phyloP scores from a whole-genome alignment of 2,113 vertebrate species.

The Phrynosoma platyrhinos region DNA sequence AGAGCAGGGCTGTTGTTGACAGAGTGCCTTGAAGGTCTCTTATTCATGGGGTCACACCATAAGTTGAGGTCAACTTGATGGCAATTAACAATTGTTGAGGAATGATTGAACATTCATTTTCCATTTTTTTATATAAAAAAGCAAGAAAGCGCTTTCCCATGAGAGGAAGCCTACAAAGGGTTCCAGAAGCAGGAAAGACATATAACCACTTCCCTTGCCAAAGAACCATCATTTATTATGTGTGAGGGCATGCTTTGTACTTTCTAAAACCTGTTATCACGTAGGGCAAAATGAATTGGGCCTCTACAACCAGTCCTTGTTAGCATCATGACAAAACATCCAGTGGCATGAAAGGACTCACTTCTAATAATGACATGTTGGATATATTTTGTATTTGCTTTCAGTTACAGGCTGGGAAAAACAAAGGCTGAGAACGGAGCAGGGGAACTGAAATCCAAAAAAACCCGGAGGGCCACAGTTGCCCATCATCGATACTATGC shows the following conservation, averaged over 20 bases:
- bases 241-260: background rate
- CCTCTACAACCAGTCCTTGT: background rate
- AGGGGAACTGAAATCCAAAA: too few relatives aligned
- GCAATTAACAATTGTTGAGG: background rate
- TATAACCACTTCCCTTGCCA: background rate
- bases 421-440: too few relatives aligned
- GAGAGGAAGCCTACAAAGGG: background rate
- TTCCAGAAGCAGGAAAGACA: background rate
- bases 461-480: too few relatives aligned
- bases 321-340: too few relatives aligned
- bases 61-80: too few relatives aligned
- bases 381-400: too few relatives aligned
- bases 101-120: background rate
- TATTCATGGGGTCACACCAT: too few relatives aligned
- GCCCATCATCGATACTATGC: slow-evolving; percentile 21
- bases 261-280: background rate
- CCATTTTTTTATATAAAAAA: background rate
- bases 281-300: background rate
- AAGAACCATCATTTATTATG: background rate
- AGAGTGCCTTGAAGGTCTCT: too few relatives aligned
- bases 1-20: too few relatives aligned
- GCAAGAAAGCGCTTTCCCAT: background rate
- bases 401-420: too few relatives aligned
- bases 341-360: too few relatives aligned
- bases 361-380: too few relatives aligned